phyloP scores from a whole-genome alignment of 2,797 vertebrate genomes.

The Bryconaethiops microstoma region DNA sequence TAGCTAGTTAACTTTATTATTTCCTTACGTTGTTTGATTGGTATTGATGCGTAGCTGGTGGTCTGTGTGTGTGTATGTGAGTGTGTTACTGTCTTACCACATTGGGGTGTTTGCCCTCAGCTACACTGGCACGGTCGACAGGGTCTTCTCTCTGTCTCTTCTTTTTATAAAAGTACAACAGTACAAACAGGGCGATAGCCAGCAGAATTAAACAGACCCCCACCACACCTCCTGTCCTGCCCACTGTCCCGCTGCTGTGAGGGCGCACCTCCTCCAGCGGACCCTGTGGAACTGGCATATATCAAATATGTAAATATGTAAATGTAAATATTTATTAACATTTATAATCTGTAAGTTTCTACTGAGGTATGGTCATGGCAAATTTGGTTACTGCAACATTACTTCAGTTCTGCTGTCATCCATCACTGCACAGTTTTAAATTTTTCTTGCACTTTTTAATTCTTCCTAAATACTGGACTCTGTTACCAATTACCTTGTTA shows the following conservation, averaged over 20 bases:
- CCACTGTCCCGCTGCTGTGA: constrained; percentile 68
- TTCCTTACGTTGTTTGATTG: neutral
- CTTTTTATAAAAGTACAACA: constrained; percentile 68
- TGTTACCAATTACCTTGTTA: too few relatives aligned
- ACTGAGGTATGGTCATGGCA: neutral
- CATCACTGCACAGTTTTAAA: neutral
- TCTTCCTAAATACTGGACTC: neutral
- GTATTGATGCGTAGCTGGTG: neutral
- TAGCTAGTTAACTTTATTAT: too few relatives aligned
- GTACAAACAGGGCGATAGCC: constrained; percentile 58
- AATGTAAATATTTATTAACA: constrained; percentile 14
- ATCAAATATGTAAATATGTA: too few relatives aligned
- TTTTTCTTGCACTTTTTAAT: neutral
- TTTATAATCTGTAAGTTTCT: neutral
- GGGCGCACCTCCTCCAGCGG: constrained; percentile 60
- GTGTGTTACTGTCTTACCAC: constrained; percentile 74
- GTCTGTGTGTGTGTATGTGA: neutral
- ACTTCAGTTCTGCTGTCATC: neutral
- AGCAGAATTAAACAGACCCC: constrained; percentile 67
- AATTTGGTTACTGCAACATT: neutral
- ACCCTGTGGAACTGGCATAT: constrained; percentile 70
- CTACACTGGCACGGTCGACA: constrained; percentile 74
- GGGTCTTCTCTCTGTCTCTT: constrained; percentile 66
- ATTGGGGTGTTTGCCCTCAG: constrained; percentile 83
- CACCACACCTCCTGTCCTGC: constrained; percentile 70